Conservation (phyloP, 2,797 vertebrate genomes). For the Schizopygopsis malacanthus region DNA sequence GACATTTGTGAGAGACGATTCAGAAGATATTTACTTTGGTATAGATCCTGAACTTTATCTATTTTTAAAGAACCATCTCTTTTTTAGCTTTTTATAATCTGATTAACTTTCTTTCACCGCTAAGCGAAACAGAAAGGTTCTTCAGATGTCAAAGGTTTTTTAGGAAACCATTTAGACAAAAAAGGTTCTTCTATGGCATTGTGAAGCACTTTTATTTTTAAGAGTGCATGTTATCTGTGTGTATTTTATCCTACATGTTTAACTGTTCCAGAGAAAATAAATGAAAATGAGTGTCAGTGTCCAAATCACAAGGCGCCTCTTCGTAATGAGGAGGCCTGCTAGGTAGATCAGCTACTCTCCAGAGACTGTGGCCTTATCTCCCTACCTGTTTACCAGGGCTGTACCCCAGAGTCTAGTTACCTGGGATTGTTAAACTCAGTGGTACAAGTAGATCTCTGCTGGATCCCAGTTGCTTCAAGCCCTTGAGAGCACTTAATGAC, state of each 20-base stretch:
- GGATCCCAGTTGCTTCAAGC: slow-evolving; percentile 15
- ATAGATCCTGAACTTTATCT: no score
- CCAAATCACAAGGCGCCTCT: background rate
- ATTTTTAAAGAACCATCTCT: no score
- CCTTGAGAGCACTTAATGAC: slow-evolving; percentile 24
- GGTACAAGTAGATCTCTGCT: slow-evolving; percentile 17
- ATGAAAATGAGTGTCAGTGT: no score
- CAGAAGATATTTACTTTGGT: no score
- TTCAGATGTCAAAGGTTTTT: no score
- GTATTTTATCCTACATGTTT: background rate
- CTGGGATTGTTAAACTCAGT: slow-evolving; percentile 36
- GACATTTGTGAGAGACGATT: no score
- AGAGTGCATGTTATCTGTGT: background rate
- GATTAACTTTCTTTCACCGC: no score
- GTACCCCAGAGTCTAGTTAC: slow-evolving; percentile 59
- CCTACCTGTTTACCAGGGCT: slow-evolving; percentile 50
- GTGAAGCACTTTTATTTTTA: no score
- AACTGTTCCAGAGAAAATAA: background rate
- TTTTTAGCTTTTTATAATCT: no score
- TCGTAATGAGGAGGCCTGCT: background rate
- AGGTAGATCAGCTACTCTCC: slow-evolving; percentile 14
- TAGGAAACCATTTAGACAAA: no score
- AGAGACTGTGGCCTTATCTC: slow-evolving; percentile 25
- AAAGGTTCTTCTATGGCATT: no score
- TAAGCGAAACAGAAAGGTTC: no score